Conservation (phyloP, 2,113 vertebrate species). For the Corydoras sp. region DNA sequence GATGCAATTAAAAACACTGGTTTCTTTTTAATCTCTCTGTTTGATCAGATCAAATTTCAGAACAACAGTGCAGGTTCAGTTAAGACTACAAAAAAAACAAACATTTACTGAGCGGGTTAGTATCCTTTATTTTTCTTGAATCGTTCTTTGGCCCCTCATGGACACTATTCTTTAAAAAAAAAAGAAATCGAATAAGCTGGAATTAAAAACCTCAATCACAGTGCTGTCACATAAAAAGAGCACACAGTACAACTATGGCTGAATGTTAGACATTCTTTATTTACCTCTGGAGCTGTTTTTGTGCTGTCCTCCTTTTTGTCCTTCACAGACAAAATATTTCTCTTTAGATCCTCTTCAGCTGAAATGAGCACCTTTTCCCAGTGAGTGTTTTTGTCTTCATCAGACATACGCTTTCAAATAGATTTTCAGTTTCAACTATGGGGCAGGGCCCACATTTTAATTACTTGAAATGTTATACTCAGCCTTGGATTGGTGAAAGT, state of each 20-base stretch:
- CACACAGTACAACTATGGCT: conserved; percentile 20
- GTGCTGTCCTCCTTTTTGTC: conserved; percentile 13
- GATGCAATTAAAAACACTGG: too few relatives aligned
- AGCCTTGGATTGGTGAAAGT: neutral
- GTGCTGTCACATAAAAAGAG: conserved; percentile 24
- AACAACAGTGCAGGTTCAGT: conserved; percentile 14
- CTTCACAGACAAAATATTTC: conserved; percentile 13
- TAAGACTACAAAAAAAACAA: neutral
- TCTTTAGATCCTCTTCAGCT: conserved; percentile 7
- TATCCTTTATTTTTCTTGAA: conserved; percentile 19
- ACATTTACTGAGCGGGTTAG: neutral
- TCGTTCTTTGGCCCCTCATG: conserved; percentile 15
- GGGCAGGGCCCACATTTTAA: neutral
- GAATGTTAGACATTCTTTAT: conserved; percentile 19
- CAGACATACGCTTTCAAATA: conserved; percentile 13
- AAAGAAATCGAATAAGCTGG: conserved; percentile 14
- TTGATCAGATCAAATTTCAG: conserved; percentile 15
- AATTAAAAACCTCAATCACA: conserved; percentile 48
- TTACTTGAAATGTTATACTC: neutral
- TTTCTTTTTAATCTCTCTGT: conserved; percentile 14
- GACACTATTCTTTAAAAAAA: conserved; percentile 12
- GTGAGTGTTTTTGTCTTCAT: conserved; percentile 1
- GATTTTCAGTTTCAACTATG: neutral
- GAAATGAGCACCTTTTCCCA: neutral
- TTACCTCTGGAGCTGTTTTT: conserved; percentile 29